These are phyloP conservation scores for Alexandromys fortis DNA, from an alignment of 2,113 vertebrate species.

Conservation along the genomic window DNA sequence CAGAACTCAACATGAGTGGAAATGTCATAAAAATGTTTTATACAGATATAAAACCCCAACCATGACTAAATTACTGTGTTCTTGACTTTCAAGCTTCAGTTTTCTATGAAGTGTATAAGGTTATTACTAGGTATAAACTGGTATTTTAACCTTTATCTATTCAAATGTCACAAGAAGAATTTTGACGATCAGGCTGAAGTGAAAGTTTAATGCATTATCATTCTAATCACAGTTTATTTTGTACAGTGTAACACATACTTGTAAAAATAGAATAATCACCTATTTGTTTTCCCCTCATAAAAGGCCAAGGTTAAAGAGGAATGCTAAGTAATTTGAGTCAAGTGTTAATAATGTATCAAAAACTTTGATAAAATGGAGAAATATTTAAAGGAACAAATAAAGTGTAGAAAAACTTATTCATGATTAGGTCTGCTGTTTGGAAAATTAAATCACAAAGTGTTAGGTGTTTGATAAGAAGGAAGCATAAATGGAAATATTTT, in stretches of 20 bases:
- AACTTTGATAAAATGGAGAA: neutral
- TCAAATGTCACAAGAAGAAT: constrained; percentile 42
- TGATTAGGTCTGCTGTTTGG: neutral
- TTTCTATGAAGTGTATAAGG: neutral
- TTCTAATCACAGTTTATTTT: constrained; percentile 56
- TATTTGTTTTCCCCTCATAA: constrained; percentile 67
- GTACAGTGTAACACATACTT: constrained; percentile 28
- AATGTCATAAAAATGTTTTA: constrained; percentile 13
- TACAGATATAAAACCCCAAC: neutral
- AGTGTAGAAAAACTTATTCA: neutral
- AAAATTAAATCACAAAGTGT: constrained; percentile 22
- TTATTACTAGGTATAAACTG: neutral
- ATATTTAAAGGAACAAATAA: constrained; percentile 4
- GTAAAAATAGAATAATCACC: constrained; percentile 71
- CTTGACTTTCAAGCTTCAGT: neutral
- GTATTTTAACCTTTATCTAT: constrained; percentile 56
- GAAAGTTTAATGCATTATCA: constrained; percentile 61
- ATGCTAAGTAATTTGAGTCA: constrained; percentile 20
- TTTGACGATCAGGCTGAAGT: constrained; percentile 48
- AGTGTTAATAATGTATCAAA: constrained; percentile 36
- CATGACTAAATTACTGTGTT: neutral
- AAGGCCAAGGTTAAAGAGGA: constrained; percentile 48
- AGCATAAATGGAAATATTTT: constrained; percentile 39
- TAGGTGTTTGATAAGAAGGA: neutral
- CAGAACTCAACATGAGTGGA: neutral